Conservation (phyloP, 2,797 vertebrate genomes). For the Myoxocephalus aenaeus region DNA sequence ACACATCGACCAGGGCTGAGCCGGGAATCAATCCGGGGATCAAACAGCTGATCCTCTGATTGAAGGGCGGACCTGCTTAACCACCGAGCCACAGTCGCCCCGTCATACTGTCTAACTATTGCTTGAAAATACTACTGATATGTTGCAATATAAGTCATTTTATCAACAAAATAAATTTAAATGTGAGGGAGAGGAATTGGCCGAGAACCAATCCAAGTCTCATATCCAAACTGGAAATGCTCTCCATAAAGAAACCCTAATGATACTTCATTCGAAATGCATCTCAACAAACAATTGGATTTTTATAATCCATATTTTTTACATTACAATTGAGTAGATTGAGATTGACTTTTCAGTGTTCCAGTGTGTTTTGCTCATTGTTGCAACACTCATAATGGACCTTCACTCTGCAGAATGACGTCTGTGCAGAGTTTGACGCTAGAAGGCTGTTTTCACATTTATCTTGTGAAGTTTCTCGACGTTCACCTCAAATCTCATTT, state of each 20-base stretch:
- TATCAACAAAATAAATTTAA: not conserved
- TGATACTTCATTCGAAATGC: not conserved
- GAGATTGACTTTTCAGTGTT: not conserved
- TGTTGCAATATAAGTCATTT: not conserved
- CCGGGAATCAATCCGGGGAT: no score
- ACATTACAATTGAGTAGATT: not conserved
- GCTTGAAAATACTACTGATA: not conserved
- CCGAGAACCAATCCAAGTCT: not conserved
- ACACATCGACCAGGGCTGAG: no score
- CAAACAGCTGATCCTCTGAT: no score
- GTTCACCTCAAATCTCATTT: not conserved
- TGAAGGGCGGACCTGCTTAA: no score
- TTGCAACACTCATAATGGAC: not conserved
- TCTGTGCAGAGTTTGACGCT: not conserved
- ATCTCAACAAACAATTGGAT: not conserved
- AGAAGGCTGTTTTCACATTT: not conserved
- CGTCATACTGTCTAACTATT: not conserved
- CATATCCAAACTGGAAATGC: not conserved
- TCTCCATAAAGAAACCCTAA: not conserved
- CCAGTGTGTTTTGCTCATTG: not conserved
- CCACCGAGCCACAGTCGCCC: no score
- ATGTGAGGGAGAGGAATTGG: not conserved
- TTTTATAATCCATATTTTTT: not conserved
- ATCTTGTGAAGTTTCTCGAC: not conserved
- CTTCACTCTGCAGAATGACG: not conserved